Evolutionary conservation across 1,140 invertebrate species (phyloP), one percentile per base, ranked within the genome.

Genomic region (Ylistrum balloti): DNA sequence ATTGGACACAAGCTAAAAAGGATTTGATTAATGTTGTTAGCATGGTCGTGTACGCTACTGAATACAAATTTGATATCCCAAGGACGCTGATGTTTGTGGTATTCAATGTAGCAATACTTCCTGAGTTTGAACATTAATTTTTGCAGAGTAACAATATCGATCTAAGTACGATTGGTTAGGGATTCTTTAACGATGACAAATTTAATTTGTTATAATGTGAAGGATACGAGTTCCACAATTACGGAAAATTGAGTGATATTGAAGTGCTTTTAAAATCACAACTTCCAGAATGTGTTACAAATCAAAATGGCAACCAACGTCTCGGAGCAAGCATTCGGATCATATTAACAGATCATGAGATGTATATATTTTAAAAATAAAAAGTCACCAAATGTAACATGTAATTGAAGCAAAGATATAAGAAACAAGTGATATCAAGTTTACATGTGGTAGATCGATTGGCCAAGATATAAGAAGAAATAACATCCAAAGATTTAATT

Each of bases 1-100:
- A 74, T 74, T 74, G 56, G n/a, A 74, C 56, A 74, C n/a, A 28
- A 74, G 28, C 56, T 74, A 74, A 74, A 74, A 74, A 74, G 45
- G 56, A 9, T 74, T 74, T 74, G 56, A 74, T 74, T 74, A 74
- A 74, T 74, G 56, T n/a, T 74, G 56, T 74, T 74, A 74, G 22
- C n/a, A 74, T 74, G 56, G 56, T n/a, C 56, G 5, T 74, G 56
- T 28, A 28, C 28, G 56, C 22, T 28, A 74, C 22, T 74, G 56
- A 74, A 74, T 74, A 74, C 56, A 74, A 74, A 74, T 28, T 74
- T 11, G 56, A 74, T 74, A 74, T 45, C n/a, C n/a, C 56, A 74
- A 74, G 56, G 56, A 0, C 56, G n/a, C 22, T 74, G 56, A n/a
- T n/a, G 56, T 5, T 20, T 74, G 56, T n/a, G 2, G n/a, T 9